Base-by-base conservation (phyloP, 92 coral and sea anemone species). In the Zoanthus sociatus region DNA sequence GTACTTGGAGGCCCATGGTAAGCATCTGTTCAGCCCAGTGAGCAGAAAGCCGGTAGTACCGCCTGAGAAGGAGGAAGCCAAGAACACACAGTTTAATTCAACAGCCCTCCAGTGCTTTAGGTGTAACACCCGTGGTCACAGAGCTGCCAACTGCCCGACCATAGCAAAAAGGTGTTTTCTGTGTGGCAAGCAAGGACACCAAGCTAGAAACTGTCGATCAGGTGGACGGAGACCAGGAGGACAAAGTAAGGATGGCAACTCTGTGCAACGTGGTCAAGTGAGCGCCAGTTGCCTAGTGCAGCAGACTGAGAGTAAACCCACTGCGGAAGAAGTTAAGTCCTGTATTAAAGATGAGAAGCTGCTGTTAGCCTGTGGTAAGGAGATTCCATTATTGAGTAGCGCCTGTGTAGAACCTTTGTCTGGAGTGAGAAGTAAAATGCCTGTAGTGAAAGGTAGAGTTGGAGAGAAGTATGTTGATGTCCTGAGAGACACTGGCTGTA, bases 401-500 rank as follows among this genome's bases (percentile, higher is more conserved):
- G 30, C 21, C 10, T 46, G 56, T 47, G 61, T 46, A 20, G 14
- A 55, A 30, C 30, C 86, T 20, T 53, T 60, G 33, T 70, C 73
- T 18, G 61, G 26, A 26, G 26, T 26, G 26, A 26, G 26, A 26
- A 26, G 26, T 26, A 56, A 12, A 26, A 87, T 77, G 91, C 66
- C 66, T 58, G 66, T 92, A 1, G 77, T 83, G 1, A 89, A 76
- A 37, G 89, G 95, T 0, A 44, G 77, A 48, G 78, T 90, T 3
- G 92, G 83, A 5, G 90, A 71, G 12, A 81, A 86, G 12, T 21
- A 20, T 66, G 88, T 92, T 1, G 79, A 87, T 32, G 77, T 79
- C 6, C 69, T 87, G 18, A 78, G 95, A 56, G 94, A 89, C 55
- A 93, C 90, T 78, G 92, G 96, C 2, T 91, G 94, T 31, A 89